Conservation (phyloP, 2,888 invertebrate species). For the Sesia apiformis region DNA sequence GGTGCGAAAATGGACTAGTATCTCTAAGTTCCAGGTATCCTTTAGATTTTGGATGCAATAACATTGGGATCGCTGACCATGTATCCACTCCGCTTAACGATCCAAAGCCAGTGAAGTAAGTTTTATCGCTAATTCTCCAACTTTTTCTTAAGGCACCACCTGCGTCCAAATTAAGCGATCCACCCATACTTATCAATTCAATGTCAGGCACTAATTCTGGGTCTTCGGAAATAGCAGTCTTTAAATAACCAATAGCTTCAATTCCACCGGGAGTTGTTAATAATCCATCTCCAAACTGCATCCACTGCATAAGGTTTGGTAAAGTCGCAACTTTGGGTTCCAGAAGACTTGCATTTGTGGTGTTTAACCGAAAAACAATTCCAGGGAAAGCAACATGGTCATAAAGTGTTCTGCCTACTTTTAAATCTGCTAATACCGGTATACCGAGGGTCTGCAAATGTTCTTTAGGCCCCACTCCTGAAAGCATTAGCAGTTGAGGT, state of each 20-base stretch:
- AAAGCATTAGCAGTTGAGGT: slow-evolving; percentile 93
- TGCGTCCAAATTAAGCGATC: slow-evolving; percentile 76
- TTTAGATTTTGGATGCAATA: slow-evolving; percentile 83
- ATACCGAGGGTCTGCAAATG: slow-evolving; percentile 74
- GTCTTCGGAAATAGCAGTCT: slow-evolving; percentile 71
- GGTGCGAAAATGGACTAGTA: slow-evolving; percentile 83
- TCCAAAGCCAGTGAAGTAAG: slow-evolving; percentile 72
- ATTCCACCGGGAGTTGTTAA: slow-evolving; percentile 77
- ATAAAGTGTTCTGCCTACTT: slow-evolving; percentile 79
- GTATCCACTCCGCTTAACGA: slow-evolving; percentile 72
- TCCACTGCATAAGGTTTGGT: slow-evolving; percentile 55
- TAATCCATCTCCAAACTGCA: slow-evolving; percentile 70
- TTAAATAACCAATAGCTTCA: slow-evolving; percentile 79
- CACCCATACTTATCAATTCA: slow-evolving; percentile 77
- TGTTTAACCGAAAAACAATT: slow-evolving; percentile 55
- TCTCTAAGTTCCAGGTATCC: slow-evolving; percentile 82
- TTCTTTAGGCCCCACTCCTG: slow-evolving; percentile 78
- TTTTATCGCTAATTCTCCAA: slow-evolving; percentile 72
- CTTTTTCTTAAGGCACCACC: slow-evolving; percentile 67
- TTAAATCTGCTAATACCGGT: slow-evolving; percentile 76
- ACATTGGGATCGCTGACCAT: slow-evolving; percentile 79
- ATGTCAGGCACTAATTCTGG: slow-evolving; percentile 77
- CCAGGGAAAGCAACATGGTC: slow-evolving; percentile 76
- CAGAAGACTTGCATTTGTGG: slow-evolving; percentile 53
- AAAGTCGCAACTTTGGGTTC: slow-evolving; percentile 56